Conservation (phyloP, 2,797 vertebrate species). For the Stomatorhinus walkeri region DNA sequence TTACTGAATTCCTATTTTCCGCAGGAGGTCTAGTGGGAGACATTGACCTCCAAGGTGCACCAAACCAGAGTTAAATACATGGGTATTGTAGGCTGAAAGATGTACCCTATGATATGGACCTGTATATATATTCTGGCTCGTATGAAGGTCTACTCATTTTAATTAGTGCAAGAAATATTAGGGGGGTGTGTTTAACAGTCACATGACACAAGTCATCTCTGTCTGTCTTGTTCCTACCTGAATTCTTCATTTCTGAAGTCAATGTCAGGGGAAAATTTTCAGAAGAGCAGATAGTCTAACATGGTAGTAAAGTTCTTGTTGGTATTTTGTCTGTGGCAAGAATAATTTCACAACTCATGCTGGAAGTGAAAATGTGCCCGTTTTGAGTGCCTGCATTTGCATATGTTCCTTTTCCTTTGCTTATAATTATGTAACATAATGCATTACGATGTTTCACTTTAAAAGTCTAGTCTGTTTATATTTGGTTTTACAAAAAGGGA, state of each 20-base stretch:
- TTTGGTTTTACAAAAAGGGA: neutral
- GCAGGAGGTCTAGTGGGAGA: neutral
- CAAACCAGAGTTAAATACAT: neutral
- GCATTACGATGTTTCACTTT: neutral
- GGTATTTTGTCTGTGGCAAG: conserved; percentile 20
- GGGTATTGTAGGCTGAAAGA: conserved; percentile 13
- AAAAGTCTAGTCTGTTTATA: neutral
- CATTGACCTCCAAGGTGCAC: neutral
- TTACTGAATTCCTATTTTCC: neutral
- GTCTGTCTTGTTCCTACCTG: conserved; percentile 13
- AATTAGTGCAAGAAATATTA: neutral
- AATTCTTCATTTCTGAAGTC: conserved; percentile 19
- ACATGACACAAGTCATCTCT: conserved; percentile 22
- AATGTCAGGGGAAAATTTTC: conserved; percentile 23
- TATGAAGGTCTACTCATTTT: neutral
- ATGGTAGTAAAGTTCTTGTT: conserved; percentile 27
- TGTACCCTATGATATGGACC: neutral
- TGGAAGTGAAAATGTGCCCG: neutral
- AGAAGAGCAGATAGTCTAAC: conserved; percentile 9
- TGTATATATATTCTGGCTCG: neutral
- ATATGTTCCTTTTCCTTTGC: neutral
- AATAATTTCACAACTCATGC: neutral
- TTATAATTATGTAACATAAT: neutral
- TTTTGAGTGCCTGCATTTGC: neutral
- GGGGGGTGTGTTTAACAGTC: neutral